Evolutionary conservation across 2,888 invertebrate species (phyloP).

Genomic region (Nemoura dubitans): DNA sequence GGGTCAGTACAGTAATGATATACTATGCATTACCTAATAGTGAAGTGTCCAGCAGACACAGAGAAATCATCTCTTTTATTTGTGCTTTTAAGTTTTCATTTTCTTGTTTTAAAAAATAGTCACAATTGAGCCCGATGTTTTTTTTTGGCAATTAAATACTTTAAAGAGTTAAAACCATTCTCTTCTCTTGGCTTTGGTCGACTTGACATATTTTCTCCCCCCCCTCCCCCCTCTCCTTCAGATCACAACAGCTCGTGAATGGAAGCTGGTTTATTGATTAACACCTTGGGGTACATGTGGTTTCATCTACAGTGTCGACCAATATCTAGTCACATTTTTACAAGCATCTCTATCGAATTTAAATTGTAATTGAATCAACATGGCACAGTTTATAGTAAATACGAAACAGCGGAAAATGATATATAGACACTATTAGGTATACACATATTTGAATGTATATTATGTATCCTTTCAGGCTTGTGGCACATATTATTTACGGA

Average conservation of each 20-base stretch:
- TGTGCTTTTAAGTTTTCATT: background rate
- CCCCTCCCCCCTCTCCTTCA: background rate
- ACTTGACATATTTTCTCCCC: background rate
- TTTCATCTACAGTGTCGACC: background rate
- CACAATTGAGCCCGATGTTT: conserved; percentile 2
- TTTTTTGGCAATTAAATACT: background rate
- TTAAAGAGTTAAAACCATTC: background rate
- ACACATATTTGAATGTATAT: background rate
- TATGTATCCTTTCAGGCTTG: background rate
- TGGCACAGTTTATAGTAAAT: background rate
- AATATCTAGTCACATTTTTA: background rate
- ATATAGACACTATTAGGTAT: background rate
- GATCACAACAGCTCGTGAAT: background rate
- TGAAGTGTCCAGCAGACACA: background rate
- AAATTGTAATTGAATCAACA: conserved; percentile 4
- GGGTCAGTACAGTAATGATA: conserved; percentile 12
- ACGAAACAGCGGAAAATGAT: background rate
- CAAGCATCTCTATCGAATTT: background rate
- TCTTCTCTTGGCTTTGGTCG: background rate
- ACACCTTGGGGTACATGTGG: background rate
- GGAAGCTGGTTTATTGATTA: background rate
- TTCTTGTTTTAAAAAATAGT: conserved; percentile 24
- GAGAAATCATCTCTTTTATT: background rate
- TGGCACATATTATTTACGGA: background rate
- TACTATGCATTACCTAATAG: conserved; percentile 4